These are phyloP conservation scores for Chloroceryle inda DNA, from an alignment of 2,797 vertebrate genomes.

Conservation along the genomic window DNA sequence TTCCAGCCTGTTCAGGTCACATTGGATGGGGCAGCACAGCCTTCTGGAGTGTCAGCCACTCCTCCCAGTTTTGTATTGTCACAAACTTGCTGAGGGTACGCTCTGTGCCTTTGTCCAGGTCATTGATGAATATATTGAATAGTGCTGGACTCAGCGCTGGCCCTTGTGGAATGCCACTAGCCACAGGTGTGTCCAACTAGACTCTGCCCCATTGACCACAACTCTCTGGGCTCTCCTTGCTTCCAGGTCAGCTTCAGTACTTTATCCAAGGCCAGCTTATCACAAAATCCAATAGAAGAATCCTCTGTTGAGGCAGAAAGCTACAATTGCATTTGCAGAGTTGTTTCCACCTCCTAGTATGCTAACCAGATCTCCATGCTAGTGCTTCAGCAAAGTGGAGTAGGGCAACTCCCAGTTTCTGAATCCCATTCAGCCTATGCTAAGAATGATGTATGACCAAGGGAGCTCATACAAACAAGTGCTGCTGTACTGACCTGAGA, in stretches of 20 bases:
- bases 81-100: too few relatives aligned
- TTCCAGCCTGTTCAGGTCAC: too few relatives aligned
- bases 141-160: too few relatives aligned
- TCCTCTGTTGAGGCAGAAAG: neutral
- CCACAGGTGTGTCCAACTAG: too few relatives aligned
- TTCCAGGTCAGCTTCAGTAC: neutral
- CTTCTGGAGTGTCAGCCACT: too few relatives aligned
- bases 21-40: too few relatives aligned
- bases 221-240: neutral
- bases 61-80: too few relatives aligned
- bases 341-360: too few relatives aligned
- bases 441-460: neutral
- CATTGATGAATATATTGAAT: too few relatives aligned
- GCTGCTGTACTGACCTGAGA: neutral
- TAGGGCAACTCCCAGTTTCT: neutral
- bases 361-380: accelerated
- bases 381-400: neutral
- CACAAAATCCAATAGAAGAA: neutral
- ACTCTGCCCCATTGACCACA: too few relatives aligned
- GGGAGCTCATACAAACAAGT: neutral
- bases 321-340: neutral
- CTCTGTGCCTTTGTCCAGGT: too few relatives aligned
- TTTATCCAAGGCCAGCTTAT: neutral
- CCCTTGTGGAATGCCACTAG: too few relatives aligned
- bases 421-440: neutral